Percentiles rank a stretch among this genome's conserved stretches.
Evolutionary conservation across 1,140 invertebrate species (phyloP).

Genomic region (Zaprionus taronus): DNA sequence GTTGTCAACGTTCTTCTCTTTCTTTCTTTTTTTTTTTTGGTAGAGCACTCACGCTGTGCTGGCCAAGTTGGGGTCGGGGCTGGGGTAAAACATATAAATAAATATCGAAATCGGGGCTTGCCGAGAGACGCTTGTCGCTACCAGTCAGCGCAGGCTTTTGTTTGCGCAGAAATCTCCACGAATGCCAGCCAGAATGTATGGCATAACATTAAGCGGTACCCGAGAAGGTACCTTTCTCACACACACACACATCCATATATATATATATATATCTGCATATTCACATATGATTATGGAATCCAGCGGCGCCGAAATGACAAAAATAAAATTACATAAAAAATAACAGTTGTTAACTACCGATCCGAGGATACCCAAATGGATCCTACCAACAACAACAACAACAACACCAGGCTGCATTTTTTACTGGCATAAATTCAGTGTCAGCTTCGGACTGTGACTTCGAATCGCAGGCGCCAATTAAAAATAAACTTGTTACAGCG

Average conservation of each 20-base stretch:
- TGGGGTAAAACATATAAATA: conserved; percentile 64
- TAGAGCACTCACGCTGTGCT: conserved; percentile 43
- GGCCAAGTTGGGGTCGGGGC: conserved; percentile 2
- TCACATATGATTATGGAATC: conserved; percentile 24
- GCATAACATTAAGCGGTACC: conserved; percentile 40
- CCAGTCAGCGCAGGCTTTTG: conserved; percentile 78
- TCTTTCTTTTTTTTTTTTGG: conserved; percentile 4
- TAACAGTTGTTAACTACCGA: conserved; percentile 81
- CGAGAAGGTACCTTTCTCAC: neutral
- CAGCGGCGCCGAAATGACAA: conserved; percentile 81
- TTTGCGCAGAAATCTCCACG: conserved; percentile 40
- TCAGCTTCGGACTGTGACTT: neutral
- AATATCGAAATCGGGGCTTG: conserved; percentile 78
- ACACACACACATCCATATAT: neutral
- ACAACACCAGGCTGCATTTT: neutral
- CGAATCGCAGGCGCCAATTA: conserved; percentile 69
- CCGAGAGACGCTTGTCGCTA: conserved; percentile 75
- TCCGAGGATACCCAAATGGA: conserved; percentile 19
- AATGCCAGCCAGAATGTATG: conserved; percentile 30
- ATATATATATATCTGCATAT: conserved; percentile 29
- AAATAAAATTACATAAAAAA: conserved; percentile 83
- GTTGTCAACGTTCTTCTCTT: conserved; percentile 66
- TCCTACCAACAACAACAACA: conserved; percentile 15
- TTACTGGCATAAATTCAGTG: neutral
- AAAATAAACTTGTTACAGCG: conserved; percentile 80